Evolutionary conservation across 53 echinoderm and acorn worm species (phyloP), one percentile per base, ranked within the genome.

Genomic region (Temnopleurus reevesii): DNA sequence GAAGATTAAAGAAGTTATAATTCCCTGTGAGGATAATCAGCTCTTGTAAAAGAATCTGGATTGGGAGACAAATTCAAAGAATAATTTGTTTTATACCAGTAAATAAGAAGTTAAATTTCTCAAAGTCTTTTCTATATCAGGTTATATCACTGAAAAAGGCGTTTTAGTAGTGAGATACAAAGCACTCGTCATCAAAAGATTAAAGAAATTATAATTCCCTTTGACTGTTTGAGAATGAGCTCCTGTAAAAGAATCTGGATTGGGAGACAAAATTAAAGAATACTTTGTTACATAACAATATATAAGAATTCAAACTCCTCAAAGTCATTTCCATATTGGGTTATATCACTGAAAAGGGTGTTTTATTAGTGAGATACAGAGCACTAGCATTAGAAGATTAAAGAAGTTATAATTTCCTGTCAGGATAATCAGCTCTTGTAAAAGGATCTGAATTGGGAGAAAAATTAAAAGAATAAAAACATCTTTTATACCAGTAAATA

Each of bases 351-450:
- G n/a, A n/a, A n/a, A n/a, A n/a, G n/a, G n/a, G n/a, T n/a, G n/a
- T n/a, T 96, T 93, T 15, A 96, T 65, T n/a, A 94, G 76, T 6
- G 96, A 90, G 55, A 96, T 89, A 84, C 93, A 95, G 17, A 96
- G 76, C 2, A 90, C 83, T 19, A 94, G 87, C 17, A 95, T 96
- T 55, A 96, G 89, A 8, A 96, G 80, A 49, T 96, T 96, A 92
- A 96, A 96, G 92, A 96, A 96, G 76, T 96, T 96, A 84, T 96
- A 96, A 76, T 96, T 96, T 44, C 96, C 96, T 2, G 93, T 95
- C 45, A 93, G 28, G 3, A 96, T 84, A 43, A 96, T 96, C 21
- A 92, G 64, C 46, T 89, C 90, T 76, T 95, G 95, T 18, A 96
- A 77, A 35, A 93, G 84, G 19, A 96, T 90, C 60, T 59, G 23